A percentile compares a stretch with the other conserved stretches of the same genome.
Evolutionary conservation across 2,888 invertebrate genomes (phyloP).

Genomic region (Pseudolycoriella hygida): DNA sequence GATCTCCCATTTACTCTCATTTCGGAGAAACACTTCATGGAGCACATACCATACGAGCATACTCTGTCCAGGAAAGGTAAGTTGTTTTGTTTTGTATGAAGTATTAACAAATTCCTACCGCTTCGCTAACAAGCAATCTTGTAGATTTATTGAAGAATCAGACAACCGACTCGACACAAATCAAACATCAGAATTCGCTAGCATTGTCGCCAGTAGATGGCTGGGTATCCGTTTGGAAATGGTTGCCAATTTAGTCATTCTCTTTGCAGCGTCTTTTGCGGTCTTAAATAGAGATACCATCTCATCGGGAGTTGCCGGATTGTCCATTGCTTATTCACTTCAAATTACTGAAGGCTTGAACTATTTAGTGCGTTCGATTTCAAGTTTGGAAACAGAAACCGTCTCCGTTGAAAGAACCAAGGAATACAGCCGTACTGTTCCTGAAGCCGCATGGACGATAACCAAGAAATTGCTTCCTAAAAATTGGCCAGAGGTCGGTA

Average conservation of each 20-base stretch:
- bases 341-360: constrained; percentile 90
- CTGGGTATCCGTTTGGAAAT: constrained; percentile 87
- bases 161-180: constrained; percentile 82
- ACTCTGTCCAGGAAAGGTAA: constrained; percentile 47
- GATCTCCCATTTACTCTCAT: constrained; percentile 94
- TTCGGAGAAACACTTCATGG: constrained; percentile 89
- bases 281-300: constrained; percentile 57
- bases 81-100: neutral
- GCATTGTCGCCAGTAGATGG: constrained; percentile 90
- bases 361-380: constrained; percentile 91
- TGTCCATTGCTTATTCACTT: constrained; percentile 75
- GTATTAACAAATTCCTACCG: too few species aligned
- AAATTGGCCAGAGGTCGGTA: constrained; percentile 69
- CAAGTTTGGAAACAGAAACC: constrained; percentile 93
- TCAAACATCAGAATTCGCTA: constrained; percentile 83
- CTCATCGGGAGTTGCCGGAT: constrained; percentile 65
- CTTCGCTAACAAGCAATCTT: too few species aligned
- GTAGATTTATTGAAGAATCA: constrained; percentile 72
- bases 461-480: constrained; percentile 39
- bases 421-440: constrained; percentile 77
- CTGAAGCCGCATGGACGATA: constrained; percentile 66
- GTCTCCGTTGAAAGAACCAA: constrained; percentile 94
- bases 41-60: constrained; percentile 73
- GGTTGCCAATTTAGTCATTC: constrained; percentile 88
- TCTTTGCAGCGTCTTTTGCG: constrained; percentile 86